phyloP scores from a whole-genome alignment of 30 jellyfish, hydroid and myxozoan species.

The Catostylus mosaicus region DNA sequence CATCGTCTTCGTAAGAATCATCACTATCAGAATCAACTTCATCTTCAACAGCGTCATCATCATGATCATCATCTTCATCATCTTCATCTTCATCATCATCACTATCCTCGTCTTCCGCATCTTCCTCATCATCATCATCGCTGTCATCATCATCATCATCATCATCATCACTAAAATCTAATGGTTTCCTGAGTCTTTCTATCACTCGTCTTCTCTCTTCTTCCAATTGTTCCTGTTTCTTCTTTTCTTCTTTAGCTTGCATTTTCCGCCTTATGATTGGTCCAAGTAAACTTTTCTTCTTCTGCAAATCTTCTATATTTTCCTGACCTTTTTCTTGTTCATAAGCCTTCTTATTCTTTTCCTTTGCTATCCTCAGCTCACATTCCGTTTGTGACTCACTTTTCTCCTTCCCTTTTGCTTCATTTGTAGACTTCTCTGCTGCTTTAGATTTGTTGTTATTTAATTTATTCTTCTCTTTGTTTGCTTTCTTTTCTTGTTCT shows the following conservation, averaged over 20 bases:
- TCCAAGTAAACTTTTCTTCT: slow-evolving; percentile 27
- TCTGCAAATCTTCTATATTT: slow-evolving; percentile 21
- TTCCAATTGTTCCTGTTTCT: slow-evolving; percentile 7
- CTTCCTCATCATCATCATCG: slow-evolving; percentile 14
- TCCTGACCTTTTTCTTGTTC: no score
- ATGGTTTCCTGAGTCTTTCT: slow-evolving; percentile 2
- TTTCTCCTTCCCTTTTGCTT: neutral
- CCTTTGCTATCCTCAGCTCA: neutral
- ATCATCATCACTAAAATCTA: neutral
- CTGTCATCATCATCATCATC: neutral
- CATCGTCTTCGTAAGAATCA: neutral
- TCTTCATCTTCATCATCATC: slow-evolving; percentile 21
- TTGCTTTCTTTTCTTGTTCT: neutral
- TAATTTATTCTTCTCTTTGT: neutral
- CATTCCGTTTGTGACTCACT: no score
- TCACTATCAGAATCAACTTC: neutral
- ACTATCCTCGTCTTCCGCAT: slow-evolving; percentile 8
- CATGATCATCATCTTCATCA: slow-evolving; percentile 10
- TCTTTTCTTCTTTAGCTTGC: slow-evolving; percentile 9
- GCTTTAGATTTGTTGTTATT: neutral
- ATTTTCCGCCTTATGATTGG: slow-evolving; percentile 11
- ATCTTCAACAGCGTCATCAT: neutral
- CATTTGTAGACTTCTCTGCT: neutral
- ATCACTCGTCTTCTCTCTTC: slow-evolving; percentile 26
- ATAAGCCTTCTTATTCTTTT: neutral